A percentile compares a stretch with the other conserved stretches of the same genome.
Conservation (phyloP, 2,797 vertebrate species). For the Leuciscus waleckii region DNA sequence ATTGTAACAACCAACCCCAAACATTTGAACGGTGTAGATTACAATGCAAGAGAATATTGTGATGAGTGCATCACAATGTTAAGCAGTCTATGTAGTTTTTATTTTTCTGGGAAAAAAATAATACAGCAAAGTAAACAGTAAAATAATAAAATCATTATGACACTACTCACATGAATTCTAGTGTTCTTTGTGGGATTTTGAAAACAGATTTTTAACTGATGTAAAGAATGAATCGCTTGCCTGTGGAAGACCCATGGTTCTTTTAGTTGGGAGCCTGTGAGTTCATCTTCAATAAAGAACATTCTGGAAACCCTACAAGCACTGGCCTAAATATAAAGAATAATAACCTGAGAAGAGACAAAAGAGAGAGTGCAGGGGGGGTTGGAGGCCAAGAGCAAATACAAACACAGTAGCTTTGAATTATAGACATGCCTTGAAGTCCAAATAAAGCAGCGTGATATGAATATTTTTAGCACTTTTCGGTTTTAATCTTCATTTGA, state of each 20-base stretch:
- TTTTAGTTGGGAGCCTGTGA: slow-evolving; percentile 60
- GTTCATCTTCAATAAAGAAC: slow-evolving; percentile 49
- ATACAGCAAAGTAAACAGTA: no score
- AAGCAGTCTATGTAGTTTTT: background rate
- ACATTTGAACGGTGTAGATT: background rate
- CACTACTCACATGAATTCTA: no score
- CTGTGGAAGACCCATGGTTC: background rate
- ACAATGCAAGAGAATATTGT: background rate
- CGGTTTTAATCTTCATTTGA: slow-evolving; percentile 6
- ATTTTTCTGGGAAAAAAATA: background rate
- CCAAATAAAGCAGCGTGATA: background rate
- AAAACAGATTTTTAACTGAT: background rate
- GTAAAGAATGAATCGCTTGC: no score
- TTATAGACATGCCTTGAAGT: slow-evolving; percentile 1
- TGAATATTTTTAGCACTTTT: slow-evolving; percentile 15
- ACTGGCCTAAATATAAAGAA: slow-evolving; percentile 55
- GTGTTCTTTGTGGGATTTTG: background rate
- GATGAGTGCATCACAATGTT: background rate
- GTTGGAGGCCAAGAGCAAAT: background rate
- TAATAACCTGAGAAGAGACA: slow-evolving; percentile 38
- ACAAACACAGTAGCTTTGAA: background rate
- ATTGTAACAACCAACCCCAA: background rate
- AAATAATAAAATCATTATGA: background rate
- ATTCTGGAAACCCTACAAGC: slow-evolving; percentile 61
- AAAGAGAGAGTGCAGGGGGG: slow-evolving; percentile 48